Conservation (phyloP, 2,797 vertebrate species). For the Carapus acus region DNA sequence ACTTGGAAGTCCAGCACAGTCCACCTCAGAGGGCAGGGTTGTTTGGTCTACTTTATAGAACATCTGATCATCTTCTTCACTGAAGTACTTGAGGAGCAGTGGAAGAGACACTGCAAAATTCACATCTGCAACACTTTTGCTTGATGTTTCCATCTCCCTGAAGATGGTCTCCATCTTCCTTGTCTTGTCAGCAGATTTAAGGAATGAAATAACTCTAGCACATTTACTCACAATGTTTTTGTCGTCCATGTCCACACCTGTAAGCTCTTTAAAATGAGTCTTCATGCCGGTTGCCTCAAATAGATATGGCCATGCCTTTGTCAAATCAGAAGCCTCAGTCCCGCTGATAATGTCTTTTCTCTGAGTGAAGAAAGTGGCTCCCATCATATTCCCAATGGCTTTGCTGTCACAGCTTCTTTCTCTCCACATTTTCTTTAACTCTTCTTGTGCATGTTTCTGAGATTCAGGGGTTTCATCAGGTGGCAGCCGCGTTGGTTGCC, state of each 20-base stretch:
- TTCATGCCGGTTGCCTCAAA: conserved; percentile 2
- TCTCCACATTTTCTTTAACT: conserved; percentile 13
- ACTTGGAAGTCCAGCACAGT: neutral
- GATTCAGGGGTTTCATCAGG: conserved; percentile 7
- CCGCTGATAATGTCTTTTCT: conserved; percentile 7
- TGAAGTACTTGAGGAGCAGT: conserved; percentile 3
- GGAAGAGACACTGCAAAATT: neutral
- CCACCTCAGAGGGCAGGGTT: neutral
- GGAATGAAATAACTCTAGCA: conserved; percentile 1
- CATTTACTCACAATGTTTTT: neutral
- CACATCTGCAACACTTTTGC: neutral
- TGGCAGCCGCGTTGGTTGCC: conserved; percentile 5
- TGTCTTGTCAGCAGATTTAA: conserved; percentile 1
- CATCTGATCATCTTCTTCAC: conserved; percentile 1
- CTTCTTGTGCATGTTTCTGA: conserved; percentile 10
- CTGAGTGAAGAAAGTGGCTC: conserved; percentile 2
- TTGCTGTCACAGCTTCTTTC: neutral
- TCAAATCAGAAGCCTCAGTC: neutral
- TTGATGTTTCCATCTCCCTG: neutral
- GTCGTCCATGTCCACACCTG: neutral
- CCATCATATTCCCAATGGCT: neutral
- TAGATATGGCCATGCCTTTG: conserved; percentile 7
- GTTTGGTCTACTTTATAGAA: neutral
- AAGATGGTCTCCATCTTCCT: conserved; percentile 5
- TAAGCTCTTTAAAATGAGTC: neutral